Percentiles rank a stretch among this genome's conserved stretches.
Evolutionary conservation across 2,797 vertebrate genomes (phyloP).

Genomic region (Nannoperca obscura): DNA sequence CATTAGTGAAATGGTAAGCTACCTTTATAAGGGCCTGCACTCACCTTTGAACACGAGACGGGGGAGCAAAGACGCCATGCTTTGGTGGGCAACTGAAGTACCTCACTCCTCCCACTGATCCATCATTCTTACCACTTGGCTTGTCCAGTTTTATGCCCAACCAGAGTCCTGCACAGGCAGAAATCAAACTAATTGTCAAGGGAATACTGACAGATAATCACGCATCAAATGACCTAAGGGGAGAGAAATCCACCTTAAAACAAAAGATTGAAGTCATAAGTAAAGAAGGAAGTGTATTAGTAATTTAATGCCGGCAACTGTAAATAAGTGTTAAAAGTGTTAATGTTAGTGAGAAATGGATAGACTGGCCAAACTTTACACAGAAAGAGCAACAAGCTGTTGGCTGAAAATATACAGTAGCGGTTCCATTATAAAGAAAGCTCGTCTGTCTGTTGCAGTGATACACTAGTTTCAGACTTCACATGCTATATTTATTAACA

Average conservation of each 20-base stretch:
- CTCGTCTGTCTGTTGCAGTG: neutral
- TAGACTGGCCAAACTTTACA: neutral
- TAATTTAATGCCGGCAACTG: neutral
- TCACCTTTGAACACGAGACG: constrained; percentile 95
- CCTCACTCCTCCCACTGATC: constrained; percentile 92
- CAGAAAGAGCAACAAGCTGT: neutral
- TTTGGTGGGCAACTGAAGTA: constrained; percentile 95
- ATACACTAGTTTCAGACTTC: neutral
- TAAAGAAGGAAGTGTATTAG: neutral
- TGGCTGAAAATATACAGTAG: neutral
- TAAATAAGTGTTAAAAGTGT: neutral
- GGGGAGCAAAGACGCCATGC: constrained; percentile 95
- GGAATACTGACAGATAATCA: fast-evolving
- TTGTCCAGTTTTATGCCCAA: constrained; percentile 96
- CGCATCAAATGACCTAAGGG: neutral
- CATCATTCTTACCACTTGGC: constrained; percentile 95
- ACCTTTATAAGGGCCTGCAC: constrained; percentile 33
- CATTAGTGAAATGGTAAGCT: neutral
- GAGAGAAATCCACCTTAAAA: neutral
- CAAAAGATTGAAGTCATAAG: neutral
- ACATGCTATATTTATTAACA: neutral
- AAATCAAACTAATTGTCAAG: neutral
- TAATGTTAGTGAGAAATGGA: neutral
- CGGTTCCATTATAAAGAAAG: neutral
- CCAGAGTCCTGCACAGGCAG: constrained; percentile 88